These are phyloP conservation scores for Eupithecia centaureata DNA, from an alignment of 2,888 invertebrate species.

Conservation along the genomic window DNA sequence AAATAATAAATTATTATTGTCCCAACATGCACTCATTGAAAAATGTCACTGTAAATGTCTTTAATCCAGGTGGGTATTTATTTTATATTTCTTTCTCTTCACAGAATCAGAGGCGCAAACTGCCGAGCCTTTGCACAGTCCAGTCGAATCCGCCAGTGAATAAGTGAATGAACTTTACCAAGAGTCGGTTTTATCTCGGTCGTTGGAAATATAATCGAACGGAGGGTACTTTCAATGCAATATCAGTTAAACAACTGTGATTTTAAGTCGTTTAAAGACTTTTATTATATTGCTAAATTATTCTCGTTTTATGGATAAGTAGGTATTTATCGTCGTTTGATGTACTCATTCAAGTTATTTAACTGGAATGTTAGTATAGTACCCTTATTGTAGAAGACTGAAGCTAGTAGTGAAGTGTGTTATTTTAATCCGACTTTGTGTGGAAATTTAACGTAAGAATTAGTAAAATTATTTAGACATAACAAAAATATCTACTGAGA, in stretches of 20 bases:
- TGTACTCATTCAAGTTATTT: slow-evolving; percentile 42
- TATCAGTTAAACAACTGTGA: slow-evolving; percentile 51
- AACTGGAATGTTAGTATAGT: slow-evolving; percentile 49
- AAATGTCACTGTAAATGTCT: neutral
- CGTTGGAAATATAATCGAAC: slow-evolving; percentile 51
- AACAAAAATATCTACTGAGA: slow-evolving; percentile 54
- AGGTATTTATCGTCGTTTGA: neutral
- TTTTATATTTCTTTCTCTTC: slow-evolving; percentile 44
- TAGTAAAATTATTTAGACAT: slow-evolving; percentile 55
- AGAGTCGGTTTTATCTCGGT: slow-evolving; percentile 45
- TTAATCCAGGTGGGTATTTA: too few relatives aligned
- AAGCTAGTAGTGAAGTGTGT: slow-evolving; percentile 56
- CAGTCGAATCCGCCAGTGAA: slow-evolving; percentile 56
- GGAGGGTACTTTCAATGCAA: slow-evolving; percentile 37
- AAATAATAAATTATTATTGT: neutral
- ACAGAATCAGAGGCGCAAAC: slow-evolving; percentile 72
- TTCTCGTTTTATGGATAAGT: slow-evolving; percentile 1
- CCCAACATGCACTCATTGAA: neutral
- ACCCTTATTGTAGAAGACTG: slow-evolving; percentile 69
- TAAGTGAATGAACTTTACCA: slow-evolving; percentile 37
- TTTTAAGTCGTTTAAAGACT: slow-evolving; percentile 29
- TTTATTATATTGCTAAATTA: neutral
- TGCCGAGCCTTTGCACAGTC: slow-evolving; percentile 73
- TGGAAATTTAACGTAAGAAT: slow-evolving; percentile 54
- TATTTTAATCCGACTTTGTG: slow-evolving; percentile 51